Evolutionary conservation across 37 sponge, comb jelly and placozoan genomes (phyloP).

Genomic region (Halichondria panicea): DNA sequence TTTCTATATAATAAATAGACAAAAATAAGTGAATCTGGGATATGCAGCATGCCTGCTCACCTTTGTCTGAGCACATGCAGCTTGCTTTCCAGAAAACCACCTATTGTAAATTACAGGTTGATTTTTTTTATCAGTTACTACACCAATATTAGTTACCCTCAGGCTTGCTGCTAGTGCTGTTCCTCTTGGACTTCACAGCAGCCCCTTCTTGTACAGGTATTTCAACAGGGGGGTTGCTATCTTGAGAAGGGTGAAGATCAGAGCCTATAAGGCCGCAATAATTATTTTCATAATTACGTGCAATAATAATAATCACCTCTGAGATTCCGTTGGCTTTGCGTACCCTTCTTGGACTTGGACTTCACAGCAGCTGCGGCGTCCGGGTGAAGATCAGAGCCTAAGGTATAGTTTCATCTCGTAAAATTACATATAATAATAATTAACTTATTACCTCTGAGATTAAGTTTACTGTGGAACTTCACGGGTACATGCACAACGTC

Average conservation of each 20-base stretch:
- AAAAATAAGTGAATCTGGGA: neutral
- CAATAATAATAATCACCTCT: neutral
- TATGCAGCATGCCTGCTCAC: neutral
- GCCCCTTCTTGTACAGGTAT: neutral
- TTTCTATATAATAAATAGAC: neutral
- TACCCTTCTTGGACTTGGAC: no score
- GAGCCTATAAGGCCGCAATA: neutral
- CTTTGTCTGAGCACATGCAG: neutral
- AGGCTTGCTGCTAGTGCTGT: neutral
- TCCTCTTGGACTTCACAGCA: neutral
- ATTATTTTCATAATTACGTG: neutral
- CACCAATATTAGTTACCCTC: conserved; percentile 4
- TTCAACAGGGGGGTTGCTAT: no score
- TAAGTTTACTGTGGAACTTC: no score
- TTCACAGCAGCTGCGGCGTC: no score
- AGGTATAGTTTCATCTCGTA: neutral
- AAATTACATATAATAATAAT: neutral
- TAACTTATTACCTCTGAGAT: no score
- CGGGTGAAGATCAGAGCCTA: no score
- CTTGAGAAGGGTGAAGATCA: neutral
- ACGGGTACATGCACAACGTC: no score
- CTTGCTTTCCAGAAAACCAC: neutral
- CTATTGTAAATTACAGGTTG: neutral
- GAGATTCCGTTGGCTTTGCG: no score
- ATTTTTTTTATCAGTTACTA: neutral